Conservation (phyloP, 2,888 invertebrate genomes). For the Salpingus planirostris region DNA sequence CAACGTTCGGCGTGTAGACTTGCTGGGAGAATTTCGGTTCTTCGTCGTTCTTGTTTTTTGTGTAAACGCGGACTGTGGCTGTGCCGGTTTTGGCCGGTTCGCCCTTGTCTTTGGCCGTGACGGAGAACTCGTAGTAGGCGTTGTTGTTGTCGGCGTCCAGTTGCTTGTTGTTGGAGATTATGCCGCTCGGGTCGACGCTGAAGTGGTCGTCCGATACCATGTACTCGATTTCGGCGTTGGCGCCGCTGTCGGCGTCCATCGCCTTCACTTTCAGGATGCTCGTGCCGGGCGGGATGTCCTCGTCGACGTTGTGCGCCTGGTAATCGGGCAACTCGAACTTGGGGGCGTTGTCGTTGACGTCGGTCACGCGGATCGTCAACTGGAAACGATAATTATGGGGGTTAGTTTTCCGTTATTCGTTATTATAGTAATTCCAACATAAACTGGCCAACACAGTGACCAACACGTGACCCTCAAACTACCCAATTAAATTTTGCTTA, state of each 20-base stretch:
- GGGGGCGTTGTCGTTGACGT: constrained; percentile 96
- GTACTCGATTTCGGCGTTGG: constrained; percentile 92
- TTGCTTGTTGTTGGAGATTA: constrained; percentile 87
- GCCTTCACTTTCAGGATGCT: constrained; percentile 92
- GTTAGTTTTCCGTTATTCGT: no score
- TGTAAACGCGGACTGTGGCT: constrained; percentile 89
- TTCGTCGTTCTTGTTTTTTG: constrained; percentile 97
- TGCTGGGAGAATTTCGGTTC: constrained; percentile 95
- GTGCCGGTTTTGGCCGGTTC: constrained; percentile 87
- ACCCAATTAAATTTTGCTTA: no score
- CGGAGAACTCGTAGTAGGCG: constrained; percentile 90
- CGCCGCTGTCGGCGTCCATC: constrained; percentile 89
- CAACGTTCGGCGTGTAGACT: constrained; percentile 93
- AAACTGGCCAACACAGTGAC: no score
- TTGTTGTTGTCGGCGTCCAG: constrained; percentile 94
- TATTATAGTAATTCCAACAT: no score
- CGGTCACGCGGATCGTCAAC: constrained; percentile 88
- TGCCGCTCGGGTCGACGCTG: constrained; percentile 85
- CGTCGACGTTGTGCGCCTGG: constrained; percentile 92
- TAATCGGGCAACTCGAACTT: constrained; percentile 95
- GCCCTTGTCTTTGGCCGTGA: constrained; percentile 92
- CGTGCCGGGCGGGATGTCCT: constrained; percentile 86
- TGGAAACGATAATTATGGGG: constrained; percentile 48
- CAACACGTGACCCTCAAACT: no score
- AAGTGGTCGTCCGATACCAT: constrained; percentile 89